Base-by-base conservation (phyloP, 2,797 vertebrate species). In the Hylomyscus alleni region DNA sequence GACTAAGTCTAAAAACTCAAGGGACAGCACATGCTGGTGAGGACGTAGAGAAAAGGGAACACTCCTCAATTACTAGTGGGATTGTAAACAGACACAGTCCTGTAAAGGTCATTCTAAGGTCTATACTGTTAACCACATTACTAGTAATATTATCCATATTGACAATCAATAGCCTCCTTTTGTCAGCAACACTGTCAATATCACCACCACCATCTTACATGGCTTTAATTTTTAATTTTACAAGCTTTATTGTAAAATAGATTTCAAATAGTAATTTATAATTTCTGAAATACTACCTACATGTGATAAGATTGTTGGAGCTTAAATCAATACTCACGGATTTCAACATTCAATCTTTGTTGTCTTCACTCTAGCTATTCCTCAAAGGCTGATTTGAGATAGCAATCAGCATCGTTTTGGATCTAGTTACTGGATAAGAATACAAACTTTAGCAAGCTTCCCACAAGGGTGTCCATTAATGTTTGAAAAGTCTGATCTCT, bases 381-480 rank as follows among this genome's bases (percentile, higher is more conserved):
- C 50, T 88, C 69, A 69, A 73, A 89, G 11, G 56, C 15, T 93
- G 34, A 15, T 88, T 19, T 60, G 50, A 24, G 19, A 17, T 0
- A 29, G 78, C 12, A 93, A 52, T 65, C 37, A 73, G 62, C 1
- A 62, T 78, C 29, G 26, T n/a, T 60, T 29, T 50, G 82, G 60
- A 94, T 37, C 44, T 62, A 89, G 34, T 93, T 94, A 91, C 31
- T 44, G 62, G 82, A 83, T 83, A 14, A 69, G 56, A 95, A 92
- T 72, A 40, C 90, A 73, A 93, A 96, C 83, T 50, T 94, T 76
- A 84, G 52, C 56, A 80, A 81, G 56, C 19, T 87, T 62, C n/a
- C 58, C 20, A 65, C 65, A 72, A 91, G 37, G 3, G 29, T 50
- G 9, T 62, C 54, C 50, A 82, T 37, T 69, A 77, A 84, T 77